phyloP scores from a whole-genome alignment of 1,140 invertebrate species.

The Caenorhabditis latens region DNA sequence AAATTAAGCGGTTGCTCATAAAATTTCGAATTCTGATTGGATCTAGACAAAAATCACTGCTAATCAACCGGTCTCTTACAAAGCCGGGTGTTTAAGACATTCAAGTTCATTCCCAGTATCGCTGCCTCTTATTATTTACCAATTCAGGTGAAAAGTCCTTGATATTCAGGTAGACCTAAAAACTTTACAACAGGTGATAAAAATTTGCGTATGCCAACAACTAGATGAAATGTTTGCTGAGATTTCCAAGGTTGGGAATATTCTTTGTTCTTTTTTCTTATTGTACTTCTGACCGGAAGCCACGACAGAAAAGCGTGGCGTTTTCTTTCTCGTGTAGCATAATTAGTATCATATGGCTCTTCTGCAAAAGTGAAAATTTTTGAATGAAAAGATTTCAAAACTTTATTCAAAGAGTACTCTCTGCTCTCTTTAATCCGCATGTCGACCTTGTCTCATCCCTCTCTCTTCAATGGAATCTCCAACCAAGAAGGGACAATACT shows the following conservation, averaged over 20 bases:
- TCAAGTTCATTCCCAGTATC: too few relatives aligned
- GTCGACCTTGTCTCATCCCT: slow-evolving; percentile 27
- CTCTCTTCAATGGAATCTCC: slow-evolving; percentile 29
- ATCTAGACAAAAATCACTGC: too few relatives aligned
- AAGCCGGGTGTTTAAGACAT: too few relatives aligned
- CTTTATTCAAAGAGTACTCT: background rate
- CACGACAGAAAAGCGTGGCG: background rate
- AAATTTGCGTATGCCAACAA: slow-evolving; percentile 49
- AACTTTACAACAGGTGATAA: slow-evolving; percentile 44
- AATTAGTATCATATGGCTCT: slow-evolving; percentile 32
- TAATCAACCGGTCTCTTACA: too few relatives aligned
- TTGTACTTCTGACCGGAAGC: background rate
- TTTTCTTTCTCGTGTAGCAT: slow-evolving; percentile 4
- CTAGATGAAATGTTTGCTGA: background rate
- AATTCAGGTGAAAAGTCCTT: too few relatives aligned
- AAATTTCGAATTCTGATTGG: background rate
- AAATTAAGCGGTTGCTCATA: background rate
- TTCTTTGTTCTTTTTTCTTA: background rate
- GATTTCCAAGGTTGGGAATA: slow-evolving; percentile 7
- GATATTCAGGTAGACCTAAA: background rate
- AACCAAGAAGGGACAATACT: slow-evolving; percentile 33
- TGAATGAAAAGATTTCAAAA: background rate
- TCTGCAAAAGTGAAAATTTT: background rate
- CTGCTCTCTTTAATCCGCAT: background rate
- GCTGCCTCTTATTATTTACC: too few relatives aligned